Base-by-base conservation (phyloP, 2,113 vertebrate species). In the Octodon degus region DNA sequence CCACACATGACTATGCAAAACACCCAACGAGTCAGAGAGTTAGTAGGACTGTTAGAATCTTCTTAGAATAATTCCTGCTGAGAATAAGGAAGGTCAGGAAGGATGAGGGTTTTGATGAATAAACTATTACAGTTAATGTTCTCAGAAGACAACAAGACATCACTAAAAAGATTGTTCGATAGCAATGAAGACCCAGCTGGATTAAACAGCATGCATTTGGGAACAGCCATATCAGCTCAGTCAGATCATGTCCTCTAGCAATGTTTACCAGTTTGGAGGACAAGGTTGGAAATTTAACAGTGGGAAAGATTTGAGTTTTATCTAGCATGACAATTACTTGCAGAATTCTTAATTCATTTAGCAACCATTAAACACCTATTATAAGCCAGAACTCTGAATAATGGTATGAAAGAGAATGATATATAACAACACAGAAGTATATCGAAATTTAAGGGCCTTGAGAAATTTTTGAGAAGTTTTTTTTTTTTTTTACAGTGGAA, bases 171-270 rank as follows among this genome's bases (percentile, higher is more conserved):
- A 90, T 50, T 25, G 19, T 76, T 86, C 37, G 47, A 11, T 20
- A 55, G 53, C 81, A 94, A 40, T 90, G 30, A 86, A 20, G 40
- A 43, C 81, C 77, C 86, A 97, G 89, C 60, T 86, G 43, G 95
- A 55, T 89, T 94, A 82, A 92, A 90, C n/a, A 76, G 86, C 76
- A 30, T 2, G 22, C 37, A 68, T 72, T 77, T 94, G n/a, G 53
- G 70, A 87, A n/a, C 25, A 16, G 55, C 34, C 13, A 12, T 30
- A 47, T 63, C 53, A 79, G 50, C 92, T 53, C 68, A 70, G 30
- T 30, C 79, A 81, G 60, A 87, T 81, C 7, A 7, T 2, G 1
- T 79, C 67, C 62, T 94, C 50, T 25, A 50, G 93, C 60, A 50
- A 77, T 37, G 24, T 82, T 86, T 87, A 79, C 68, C 60, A 84